Percentiles rank a stretch among this genome's conserved stretches.
Evolutionary conservation across 1,140 invertebrate species (phyloP).

Genomic region (Bombus sibiricus): DNA sequence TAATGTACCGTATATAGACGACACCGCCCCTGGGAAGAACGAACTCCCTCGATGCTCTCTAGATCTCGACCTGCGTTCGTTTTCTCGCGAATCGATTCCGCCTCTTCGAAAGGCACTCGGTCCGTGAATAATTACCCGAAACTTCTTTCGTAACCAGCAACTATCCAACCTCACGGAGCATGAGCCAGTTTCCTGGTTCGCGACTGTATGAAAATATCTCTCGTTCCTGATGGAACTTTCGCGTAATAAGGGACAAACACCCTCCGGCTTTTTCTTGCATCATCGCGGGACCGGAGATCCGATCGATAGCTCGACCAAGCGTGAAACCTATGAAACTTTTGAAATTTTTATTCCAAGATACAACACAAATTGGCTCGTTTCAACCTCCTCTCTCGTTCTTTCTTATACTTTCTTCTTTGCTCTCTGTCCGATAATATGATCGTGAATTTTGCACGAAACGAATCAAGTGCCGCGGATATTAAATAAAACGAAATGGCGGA

Average conservation of each 20-base stretch:
- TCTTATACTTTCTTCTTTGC: background rate
- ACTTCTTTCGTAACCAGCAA: background rate
- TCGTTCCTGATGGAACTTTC: slow-evolving; percentile 17
- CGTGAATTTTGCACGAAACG: background rate
- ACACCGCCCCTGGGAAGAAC: background rate
- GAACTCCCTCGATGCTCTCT: background rate
- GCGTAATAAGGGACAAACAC: slow-evolving; percentile 38
- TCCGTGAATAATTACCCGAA: slow-evolving; percentile 31
- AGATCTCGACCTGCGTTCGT: background rate
- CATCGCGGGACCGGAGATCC: background rate
- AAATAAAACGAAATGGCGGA: background rate
- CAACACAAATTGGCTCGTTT: background rate
- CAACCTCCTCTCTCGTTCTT: background rate
- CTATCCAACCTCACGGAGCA: too few species aligned
- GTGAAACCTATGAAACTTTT: background rate
- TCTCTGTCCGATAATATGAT: background rate
- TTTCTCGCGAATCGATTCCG: slow-evolving; percentile 17
- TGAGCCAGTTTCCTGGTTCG: background rate
- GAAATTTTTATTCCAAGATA: background rate
- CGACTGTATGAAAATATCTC: slow-evolving; percentile 12
- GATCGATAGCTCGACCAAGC: background rate
- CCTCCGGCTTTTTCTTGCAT: background rate
- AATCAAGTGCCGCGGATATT: background rate
- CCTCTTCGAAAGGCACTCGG: background rate
- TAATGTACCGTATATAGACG: slow-evolving; percentile 44